Evolutionary conservation across 2,797 vertebrate species (phyloP), one percentile per base, ranked within the genome.

Genomic region (Anguilla pacifica): DNA sequence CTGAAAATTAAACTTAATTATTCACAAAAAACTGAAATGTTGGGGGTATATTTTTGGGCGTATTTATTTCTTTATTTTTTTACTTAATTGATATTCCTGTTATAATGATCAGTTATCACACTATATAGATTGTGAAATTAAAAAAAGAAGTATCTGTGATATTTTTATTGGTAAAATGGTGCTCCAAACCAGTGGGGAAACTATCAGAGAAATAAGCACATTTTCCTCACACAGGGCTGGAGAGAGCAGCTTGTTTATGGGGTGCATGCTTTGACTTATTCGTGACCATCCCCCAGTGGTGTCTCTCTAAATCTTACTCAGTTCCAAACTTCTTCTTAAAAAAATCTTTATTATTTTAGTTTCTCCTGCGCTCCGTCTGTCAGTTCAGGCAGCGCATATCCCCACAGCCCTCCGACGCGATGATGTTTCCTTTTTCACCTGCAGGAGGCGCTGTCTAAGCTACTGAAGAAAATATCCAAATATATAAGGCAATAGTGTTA

Each of bases 261-360:
- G 28, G 25, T 86, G 74, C 28, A 88, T 67, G 53, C 15, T 72
- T 51, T 43, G 35, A 88, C 70, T 82, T 83, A 88, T 88, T 85
- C 53, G 61, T 61, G 22, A 55, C 15, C 4, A 49, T 31, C 7
- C 35, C 51, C 55, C 72, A 53, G 46, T 9, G 31, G 17, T 17
- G 43, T 67, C 67, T 77, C 43, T 28, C 49, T 86, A 79, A 86
- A 86, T 86, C 86, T 43, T 81, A 57, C 31, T 59, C 49, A 19
- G 5, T 77, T 35, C 49, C 70, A 79, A 53, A 15, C 53, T 51
- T 74, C 6, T 28, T 67, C 25, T 39, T 43, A 70, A 39, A 17
- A 46, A 57, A 6, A 19, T 70, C 59, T 49, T 86, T 77, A 72
- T 86, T 64, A 49, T 64, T 7, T 7, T 28, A 17, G 22, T 55